Conservation (phyloP, 2,797 vertebrate genomes). For the Gymnothorax javanicus region DNA sequence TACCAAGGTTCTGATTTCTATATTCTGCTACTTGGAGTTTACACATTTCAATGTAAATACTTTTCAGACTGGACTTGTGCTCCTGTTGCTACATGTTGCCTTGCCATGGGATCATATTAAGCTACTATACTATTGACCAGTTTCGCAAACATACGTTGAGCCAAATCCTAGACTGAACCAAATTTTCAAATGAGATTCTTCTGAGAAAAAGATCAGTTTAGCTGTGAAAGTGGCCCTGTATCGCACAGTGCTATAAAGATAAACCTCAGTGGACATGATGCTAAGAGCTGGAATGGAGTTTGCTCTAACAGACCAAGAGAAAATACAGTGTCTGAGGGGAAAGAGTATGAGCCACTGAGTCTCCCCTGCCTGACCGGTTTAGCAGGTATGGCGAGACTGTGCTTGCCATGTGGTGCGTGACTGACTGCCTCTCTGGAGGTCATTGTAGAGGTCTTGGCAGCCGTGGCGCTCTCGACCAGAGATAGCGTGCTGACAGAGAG, state of each 20-base stretch:
- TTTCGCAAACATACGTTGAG: no score
- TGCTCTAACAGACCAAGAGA: not conserved
- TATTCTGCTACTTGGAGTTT: no score
- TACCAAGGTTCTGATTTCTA: no score
- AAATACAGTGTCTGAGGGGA: not conserved
- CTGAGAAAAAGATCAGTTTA: no score
- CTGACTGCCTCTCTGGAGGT: conserved; percentile 79
- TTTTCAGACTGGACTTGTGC: no score
- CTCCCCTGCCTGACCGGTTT: conserved; percentile 83
- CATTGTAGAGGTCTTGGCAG: conserved; percentile 71
- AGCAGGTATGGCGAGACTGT: conserved; percentile 82
- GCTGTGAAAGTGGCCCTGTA: no score
- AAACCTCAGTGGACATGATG: not conserved
- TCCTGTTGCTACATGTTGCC: no score
- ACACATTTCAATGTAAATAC: no score
- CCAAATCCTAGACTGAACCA: no score
- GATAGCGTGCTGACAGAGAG: conserved; percentile 56
- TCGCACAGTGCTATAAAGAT: not conserved
- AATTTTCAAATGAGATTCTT: no score
- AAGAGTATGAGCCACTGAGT: conserved; percentile 38
- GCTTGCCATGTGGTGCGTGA: conserved; percentile 74
- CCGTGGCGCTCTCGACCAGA: conserved; percentile 53
- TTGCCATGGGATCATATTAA: no score
- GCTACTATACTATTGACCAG: no score
- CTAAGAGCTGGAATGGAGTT: not conserved